Evolutionary conservation across 2,797 vertebrate species (phyloP).

Genomic region (Chrysocyon brachyurus): DNA sequence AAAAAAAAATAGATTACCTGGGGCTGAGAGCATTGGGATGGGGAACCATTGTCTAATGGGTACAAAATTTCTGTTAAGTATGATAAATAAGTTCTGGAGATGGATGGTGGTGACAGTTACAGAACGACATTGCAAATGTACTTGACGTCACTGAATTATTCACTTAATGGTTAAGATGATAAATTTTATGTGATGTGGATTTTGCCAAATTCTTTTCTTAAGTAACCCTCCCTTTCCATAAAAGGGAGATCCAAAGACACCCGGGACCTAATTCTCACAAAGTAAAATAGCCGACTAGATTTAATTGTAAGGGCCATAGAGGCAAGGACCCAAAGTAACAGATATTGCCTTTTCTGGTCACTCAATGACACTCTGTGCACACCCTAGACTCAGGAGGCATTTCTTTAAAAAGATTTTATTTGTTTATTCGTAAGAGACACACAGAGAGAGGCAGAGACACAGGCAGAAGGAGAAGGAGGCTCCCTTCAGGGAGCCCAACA

Average conservation of each 20-base stretch:
- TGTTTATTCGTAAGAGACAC: no score
- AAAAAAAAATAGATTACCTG: not conserved
- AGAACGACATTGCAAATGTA: not conserved
- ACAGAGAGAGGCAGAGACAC: no score
- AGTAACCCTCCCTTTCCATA: not conserved
- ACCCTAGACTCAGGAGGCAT: not conserved
- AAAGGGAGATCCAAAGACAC: not conserved
- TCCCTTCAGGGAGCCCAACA: no score
- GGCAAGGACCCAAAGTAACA: not conserved
- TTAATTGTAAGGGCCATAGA: not conserved
- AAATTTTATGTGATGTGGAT: not conserved
- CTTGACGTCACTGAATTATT: not conserved
- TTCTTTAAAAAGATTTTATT: no score
- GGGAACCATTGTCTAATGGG: not conserved
- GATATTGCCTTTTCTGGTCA: not conserved
- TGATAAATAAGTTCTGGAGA: not conserved
- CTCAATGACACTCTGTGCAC: not conserved
- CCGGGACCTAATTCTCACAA: not conserved
- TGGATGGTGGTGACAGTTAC: not conserved
- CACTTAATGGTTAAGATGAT: not conserved
- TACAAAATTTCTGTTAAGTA: not conserved
- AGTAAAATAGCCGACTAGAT: not conserved
- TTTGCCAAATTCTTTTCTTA: not conserved
- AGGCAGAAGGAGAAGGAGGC: no score
- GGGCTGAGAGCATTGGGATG: rapidly evolving